Conservation (phyloP, 2,888 invertebrate species). For the Phaonia tiefii region DNA sequence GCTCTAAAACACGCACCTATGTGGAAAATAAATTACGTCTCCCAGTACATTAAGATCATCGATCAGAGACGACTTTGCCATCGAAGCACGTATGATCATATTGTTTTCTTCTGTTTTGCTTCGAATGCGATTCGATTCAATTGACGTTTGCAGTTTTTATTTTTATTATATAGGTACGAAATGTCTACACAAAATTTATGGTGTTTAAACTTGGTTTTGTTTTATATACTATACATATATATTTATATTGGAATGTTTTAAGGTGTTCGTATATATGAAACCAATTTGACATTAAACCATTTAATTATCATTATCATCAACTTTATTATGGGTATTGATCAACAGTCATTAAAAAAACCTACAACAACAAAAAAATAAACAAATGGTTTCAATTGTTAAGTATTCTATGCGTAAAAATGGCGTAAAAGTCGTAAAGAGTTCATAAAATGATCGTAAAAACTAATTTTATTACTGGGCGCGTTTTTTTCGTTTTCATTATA, state of each 20-base stretch:
- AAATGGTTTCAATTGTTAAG: conserved; percentile 64
- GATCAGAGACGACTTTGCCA: background rate
- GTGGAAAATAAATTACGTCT: conserved; percentile 29
- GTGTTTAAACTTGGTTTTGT: conserved; percentile 17
- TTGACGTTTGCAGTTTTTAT: conserved; percentile 9
- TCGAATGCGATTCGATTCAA: background rate
- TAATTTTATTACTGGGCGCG: conserved; percentile 71
- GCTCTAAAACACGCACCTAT: conserved; percentile 51
- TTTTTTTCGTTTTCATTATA: conserved; percentile 16
- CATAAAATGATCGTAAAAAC: conserved; percentile 79
- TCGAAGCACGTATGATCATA: background rate
- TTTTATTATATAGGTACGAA: background rate
- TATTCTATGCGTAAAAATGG: conserved; percentile 72
- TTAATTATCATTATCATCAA: conserved; percentile 54
- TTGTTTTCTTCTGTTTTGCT: background rate
- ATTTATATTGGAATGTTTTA: background rate
- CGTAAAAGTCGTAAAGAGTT: conserved; percentile 79
- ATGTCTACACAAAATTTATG: conserved; percentile 42
- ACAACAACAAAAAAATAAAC: background rate
- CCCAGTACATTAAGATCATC: conserved; percentile 1
- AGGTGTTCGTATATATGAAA: conserved; percentile 24
- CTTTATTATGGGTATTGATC: conserved; percentile 22
- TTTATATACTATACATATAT: conserved; percentile 68
- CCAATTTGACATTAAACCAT: conserved; percentile 54
- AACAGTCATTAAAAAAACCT: conserved; percentile 23